phyloP scores from a whole-genome alignment of 2,888 invertebrate species.

The Xestia c-nigrum region DNA sequence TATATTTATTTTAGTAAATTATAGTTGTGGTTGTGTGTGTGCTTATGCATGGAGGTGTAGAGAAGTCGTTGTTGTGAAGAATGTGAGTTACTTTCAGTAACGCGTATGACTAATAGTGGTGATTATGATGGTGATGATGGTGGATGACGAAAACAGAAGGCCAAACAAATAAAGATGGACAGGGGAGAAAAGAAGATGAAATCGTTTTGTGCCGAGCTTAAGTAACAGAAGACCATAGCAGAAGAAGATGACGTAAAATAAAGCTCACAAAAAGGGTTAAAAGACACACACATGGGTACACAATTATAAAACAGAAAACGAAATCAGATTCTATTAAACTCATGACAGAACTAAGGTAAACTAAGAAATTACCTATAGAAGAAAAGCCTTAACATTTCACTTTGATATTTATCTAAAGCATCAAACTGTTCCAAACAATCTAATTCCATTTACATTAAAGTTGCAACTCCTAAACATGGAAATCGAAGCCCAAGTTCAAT shows the following conservation, averaged over 20 bases:
- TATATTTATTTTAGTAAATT: conserved; percentile 45
- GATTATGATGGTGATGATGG: neutral
- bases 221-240: too few species aligned
- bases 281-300: neutral
- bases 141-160: neutral
- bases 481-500: neutral
- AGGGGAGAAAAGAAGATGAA: neutral
- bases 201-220: too few species aligned
- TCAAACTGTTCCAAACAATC: neutral
- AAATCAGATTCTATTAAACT: neutral
- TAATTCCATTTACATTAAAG: neutral
- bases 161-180: neutral
- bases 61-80: neutral
- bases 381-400: neutral
- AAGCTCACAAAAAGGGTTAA: neutral
- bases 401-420: neutral
- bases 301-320: neutral
- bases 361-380: neutral
- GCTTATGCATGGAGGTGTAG: neutral
- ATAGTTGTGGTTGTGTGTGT: neutral
- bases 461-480: neutral
- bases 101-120: neutral
- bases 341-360: neutral
- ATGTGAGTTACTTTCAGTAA: neutral
- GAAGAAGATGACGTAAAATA: too few species aligned